Conservation (phyloP, 2,113 vertebrate genomes). For the Malurus elegans region DNA sequence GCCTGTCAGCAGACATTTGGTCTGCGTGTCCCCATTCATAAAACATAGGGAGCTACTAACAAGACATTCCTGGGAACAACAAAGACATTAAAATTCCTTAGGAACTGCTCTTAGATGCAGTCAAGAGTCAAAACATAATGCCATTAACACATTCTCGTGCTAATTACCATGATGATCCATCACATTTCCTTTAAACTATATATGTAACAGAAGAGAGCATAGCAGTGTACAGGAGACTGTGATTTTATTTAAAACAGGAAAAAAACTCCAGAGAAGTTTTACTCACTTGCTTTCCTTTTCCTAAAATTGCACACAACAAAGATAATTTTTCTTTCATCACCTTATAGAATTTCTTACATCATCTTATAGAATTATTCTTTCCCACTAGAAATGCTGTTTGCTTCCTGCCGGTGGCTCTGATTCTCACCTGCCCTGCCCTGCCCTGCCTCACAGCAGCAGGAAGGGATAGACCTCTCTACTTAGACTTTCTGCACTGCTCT, state of each 20-base stretch:
- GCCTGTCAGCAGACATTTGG: conserved; percentile 16
- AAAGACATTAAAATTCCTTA: not conserved
- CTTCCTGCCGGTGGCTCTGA: not conserved
- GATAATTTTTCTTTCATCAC: not conserved
- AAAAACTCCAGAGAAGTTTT: not conserved
- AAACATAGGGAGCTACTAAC: not conserved
- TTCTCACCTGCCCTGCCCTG: not conserved
- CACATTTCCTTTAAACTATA: not conserved
- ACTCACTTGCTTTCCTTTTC: not conserved
- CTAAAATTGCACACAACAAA: not conserved
- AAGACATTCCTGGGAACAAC: not conserved
- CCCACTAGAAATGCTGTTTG: not conserved
- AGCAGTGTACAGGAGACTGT: not conserved
- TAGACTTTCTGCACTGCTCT: not conserved
- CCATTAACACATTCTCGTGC: not conserved
- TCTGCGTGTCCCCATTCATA: not conserved
- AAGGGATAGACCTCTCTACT: not conserved
- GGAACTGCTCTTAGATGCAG: not conserved
- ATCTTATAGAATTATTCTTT: not conserved
- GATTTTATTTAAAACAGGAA: not conserved
- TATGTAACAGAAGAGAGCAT: not conserved
- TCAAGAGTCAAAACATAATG: not conserved
- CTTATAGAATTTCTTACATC: too few relatives aligned
- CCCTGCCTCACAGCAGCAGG: not conserved
- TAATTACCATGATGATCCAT: not conserved